Percentiles rank a stretch among this genome's conserved stretches.
Evolutionary conservation across 1,140 invertebrate species (phyloP).

Genomic region (Scaptomyza graminum): DNA sequence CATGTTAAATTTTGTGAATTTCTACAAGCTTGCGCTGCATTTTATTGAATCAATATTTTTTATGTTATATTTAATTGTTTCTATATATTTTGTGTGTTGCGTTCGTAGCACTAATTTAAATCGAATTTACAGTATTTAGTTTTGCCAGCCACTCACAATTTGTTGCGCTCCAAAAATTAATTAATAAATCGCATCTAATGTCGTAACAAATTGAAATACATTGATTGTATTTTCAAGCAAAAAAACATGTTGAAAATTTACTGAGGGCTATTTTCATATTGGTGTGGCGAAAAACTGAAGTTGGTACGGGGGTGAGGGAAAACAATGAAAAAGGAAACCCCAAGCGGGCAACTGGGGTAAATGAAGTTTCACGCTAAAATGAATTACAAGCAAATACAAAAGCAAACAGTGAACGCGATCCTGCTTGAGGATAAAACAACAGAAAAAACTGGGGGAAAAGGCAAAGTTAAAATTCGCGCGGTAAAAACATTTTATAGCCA

Average conservation of each 20-base stretch:
- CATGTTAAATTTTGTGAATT: too few relatives aligned
- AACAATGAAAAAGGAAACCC: conserved; percentile 30
- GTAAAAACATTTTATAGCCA: conserved; percentile 74
- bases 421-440: conserved; percentile 37
- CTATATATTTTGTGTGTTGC: too few relatives aligned
- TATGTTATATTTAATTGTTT: not conserved
- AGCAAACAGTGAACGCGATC: conserved; percentile 65
- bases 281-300: not conserved
- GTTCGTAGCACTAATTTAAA: conserved; percentile 1
- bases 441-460: conserved; percentile 2
- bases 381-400: conserved; percentile 66
- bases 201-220: conserved; percentile 60
- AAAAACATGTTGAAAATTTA: conserved; percentile 36
- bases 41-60: not conserved
- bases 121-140: conserved; percentile 15
- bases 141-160: conserved; percentile 17
- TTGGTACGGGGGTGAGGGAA: not conserved
- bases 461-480: conserved; percentile 73
- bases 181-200: conserved; percentile 76
- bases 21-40: too few relatives aligned
- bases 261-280: conserved; percentile 34
- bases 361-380: conserved; percentile 72
- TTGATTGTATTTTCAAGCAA: conserved; percentile 63
- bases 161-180: conserved; percentile 58
- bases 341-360: conserved; percentile 36